phyloP scores from a whole-genome alignment of 2,113 vertebrate species.

The Ondatra zibethicus region DNA sequence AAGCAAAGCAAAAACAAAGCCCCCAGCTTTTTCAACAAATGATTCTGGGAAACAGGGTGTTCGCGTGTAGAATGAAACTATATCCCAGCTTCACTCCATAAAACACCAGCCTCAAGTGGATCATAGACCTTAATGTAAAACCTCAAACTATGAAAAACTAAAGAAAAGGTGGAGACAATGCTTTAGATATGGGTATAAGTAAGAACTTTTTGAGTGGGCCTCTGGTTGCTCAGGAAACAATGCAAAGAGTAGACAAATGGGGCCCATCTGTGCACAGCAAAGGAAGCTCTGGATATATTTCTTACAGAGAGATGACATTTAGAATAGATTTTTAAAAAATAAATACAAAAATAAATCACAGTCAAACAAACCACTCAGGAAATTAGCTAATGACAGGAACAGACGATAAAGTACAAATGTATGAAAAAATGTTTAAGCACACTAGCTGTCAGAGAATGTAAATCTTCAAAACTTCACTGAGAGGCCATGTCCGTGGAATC shows the following conservation, averaged over 20 bases:
- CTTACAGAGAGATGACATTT: background rate
- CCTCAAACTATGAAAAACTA: background rate
- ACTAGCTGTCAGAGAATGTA: background rate
- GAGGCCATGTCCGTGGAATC: background rate
- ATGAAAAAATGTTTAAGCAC: background rate
- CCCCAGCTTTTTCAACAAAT: background rate
- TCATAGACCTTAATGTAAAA: background rate
- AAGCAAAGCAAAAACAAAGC: background rate
- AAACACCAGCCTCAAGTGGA: background rate
- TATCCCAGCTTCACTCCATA: background rate
- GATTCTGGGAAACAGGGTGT: background rate
- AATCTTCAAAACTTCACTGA: background rate
- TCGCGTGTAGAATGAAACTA: background rate
- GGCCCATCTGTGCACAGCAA: background rate
- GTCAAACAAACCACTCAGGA: background rate
- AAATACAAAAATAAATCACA: background rate
- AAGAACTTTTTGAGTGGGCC: background rate
- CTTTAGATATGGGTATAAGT: background rate
- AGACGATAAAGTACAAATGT: background rate
- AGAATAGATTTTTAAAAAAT: background rate
- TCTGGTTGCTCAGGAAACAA: background rate
- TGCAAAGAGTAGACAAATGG: background rate
- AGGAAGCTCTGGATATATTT: background rate
- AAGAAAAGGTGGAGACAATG: background rate
- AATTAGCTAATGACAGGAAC: background rate